phyloP scores from a whole-genome alignment of 2,797 vertebrate species.

The Melanotaenia nigrans region DNA sequence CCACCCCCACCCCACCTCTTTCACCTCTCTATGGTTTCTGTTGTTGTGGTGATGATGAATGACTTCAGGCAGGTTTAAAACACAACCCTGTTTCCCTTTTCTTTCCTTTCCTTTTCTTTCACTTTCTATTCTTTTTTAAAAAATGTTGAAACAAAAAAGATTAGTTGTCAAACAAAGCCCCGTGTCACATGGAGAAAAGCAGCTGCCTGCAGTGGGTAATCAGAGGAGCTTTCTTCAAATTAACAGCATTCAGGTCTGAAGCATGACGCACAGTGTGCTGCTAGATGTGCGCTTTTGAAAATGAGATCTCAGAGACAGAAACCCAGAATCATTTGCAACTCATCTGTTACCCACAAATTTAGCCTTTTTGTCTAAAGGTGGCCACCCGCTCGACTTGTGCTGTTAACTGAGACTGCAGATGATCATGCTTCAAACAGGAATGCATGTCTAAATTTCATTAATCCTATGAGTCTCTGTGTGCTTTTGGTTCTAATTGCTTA shows the following conservation, averaged over 20 bases:
- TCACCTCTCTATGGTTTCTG: constrained; percentile 38
- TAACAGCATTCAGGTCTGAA: constrained; percentile 78
- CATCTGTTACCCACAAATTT: constrained; percentile 28
- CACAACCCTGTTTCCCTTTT: constrained; percentile 29
- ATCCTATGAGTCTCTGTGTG: constrained; percentile 21
- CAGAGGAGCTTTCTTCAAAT: constrained; percentile 79
- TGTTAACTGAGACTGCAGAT: constrained; percentile 30
- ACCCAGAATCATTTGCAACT: constrained; percentile 57
- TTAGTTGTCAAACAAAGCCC: constrained; percentile 79
- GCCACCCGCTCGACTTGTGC: constrained; percentile 13
- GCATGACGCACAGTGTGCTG: constrained; percentile 70
- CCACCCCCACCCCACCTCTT: constrained; percentile 10
- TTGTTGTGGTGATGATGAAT: constrained; percentile 55
- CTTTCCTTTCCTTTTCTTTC: neutral
- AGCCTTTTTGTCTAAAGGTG: constrained; percentile 33
- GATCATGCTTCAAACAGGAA: constrained; percentile 29
- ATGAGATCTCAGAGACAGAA: constrained; percentile 61
- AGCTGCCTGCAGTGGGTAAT: constrained; percentile 81
- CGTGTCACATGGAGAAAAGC: constrained; percentile 74
- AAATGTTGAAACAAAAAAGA: constrained; percentile 74
- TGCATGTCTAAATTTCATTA: constrained; percentile 30
- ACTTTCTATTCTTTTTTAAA: no score
- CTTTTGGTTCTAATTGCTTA: constrained; percentile 9
- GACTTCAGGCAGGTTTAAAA: constrained; percentile 68
- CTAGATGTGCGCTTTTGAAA: constrained; percentile 63